phyloP scores from a whole-genome alignment of 2,797 vertebrate species.

The Neosilurus mollespiculum region DNA sequence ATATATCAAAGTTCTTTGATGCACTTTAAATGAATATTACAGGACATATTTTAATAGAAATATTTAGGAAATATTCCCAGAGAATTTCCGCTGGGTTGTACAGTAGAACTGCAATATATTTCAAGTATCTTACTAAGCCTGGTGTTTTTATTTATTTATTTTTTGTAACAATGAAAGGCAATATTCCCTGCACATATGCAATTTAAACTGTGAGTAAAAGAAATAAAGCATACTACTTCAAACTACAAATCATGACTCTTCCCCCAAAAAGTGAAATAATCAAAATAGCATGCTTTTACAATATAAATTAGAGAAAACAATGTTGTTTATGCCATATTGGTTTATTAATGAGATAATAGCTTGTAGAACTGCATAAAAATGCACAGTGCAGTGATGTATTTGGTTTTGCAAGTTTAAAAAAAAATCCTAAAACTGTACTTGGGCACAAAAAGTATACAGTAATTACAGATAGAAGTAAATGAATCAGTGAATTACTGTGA shows the following conservation, averaged over 20 bases:
- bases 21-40: not conserved
- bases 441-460: not conserved
- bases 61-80: not conserved
- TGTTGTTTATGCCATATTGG: not conserved
- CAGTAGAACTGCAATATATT: not conserved
- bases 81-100: not conserved
- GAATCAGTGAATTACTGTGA: not conserved
- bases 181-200: not conserved
- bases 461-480: not conserved
- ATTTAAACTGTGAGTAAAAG: no score
- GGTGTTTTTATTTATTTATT: no score
- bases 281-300: not conserved
- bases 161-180: not conserved
- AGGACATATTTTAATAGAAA: not conserved
- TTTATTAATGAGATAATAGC: no score
- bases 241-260: not conserved
- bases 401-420: not conserved
- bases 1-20: not conserved
- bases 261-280: not conserved
- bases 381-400: not conserved
- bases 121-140: not conserved
- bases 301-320: not conserved
- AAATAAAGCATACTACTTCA: no score
- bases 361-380: not conserved
- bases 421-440: not conserved